Percentiles rank a stretch among this genome's conserved stretches.
These are phyloP conservation scores for Pseudomyrmex cubaensis DNA, from an alignment of 1,140 invertebrate species.

Conservation along the genomic window DNA sequence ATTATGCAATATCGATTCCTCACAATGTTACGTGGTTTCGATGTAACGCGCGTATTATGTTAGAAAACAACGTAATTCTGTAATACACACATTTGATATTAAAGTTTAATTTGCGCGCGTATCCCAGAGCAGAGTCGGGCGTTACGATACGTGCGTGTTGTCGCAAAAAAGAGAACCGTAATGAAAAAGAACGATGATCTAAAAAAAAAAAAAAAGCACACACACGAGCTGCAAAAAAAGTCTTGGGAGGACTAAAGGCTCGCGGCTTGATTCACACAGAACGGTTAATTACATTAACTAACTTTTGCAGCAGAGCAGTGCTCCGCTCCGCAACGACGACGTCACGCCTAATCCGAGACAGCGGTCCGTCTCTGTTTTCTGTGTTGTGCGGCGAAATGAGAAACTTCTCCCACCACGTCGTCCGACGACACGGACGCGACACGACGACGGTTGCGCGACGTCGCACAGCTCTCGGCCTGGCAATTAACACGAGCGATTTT, in stretches of 20 bases:
- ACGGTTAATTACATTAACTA: slow-evolving; percentile 69
- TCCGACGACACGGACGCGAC: no score
- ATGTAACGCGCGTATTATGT: no score
- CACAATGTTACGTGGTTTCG: no score
- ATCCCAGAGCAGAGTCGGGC: background rate
- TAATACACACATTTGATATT: no score
- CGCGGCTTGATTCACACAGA: slow-evolving; percentile 47
- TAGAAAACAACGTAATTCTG: no score
- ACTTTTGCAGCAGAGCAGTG: slow-evolving; percentile 51
- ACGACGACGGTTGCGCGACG: slow-evolving; percentile 8
- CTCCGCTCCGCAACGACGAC: slow-evolving; percentile 28
- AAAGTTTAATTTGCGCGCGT: background rate
- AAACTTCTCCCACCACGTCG: slow-evolving; percentile 26
- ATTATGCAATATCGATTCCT: no score
- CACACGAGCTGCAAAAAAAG: slow-evolving; percentile 24
- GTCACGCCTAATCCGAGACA: slow-evolving; percentile 59
- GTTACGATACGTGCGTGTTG: slow-evolving; percentile 1
- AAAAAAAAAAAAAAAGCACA: slow-evolving; percentile 37
- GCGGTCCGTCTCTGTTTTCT: slow-evolving; percentile 51
- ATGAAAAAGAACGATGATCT: background rate
- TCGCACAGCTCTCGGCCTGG: slow-evolving; percentile 45
- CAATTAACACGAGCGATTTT: slow-evolving; percentile 57
- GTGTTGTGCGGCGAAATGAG: slow-evolving; percentile 40
- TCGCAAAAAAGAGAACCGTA: background rate
- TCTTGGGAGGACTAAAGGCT: slow-evolving; percentile 42